A percentile compares a stretch with the other conserved stretches of the same genome.
phyloP scores from a whole-genome alignment of 2,113 vertebrate species.

The Poicephalus gulielmi region DNA sequence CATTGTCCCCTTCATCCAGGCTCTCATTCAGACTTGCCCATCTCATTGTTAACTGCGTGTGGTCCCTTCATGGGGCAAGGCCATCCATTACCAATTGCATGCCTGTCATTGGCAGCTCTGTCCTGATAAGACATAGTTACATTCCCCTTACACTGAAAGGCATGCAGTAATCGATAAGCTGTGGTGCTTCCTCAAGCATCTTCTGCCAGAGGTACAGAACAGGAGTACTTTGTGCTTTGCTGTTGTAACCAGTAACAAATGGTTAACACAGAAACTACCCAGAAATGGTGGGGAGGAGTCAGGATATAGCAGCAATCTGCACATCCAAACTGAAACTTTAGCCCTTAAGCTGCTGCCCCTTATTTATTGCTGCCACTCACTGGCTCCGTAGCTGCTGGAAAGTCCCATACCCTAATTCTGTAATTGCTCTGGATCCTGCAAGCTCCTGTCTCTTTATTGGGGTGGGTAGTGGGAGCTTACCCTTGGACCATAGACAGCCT shows the following conservation, averaged over 20 bases:
- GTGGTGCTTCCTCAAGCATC: accelerated
- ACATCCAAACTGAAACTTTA: background rate
- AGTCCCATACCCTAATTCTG: background rate
- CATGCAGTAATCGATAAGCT: background rate
- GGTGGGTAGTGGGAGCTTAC: background rate
- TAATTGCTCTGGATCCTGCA: background rate
- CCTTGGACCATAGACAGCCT: background rate
- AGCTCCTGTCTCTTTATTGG: background rate
- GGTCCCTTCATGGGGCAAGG: background rate
- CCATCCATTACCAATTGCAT: background rate
- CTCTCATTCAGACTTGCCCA: background rate
- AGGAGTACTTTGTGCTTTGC: background rate
- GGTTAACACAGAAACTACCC: background rate
- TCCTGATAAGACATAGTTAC: background rate
- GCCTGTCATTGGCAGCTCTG: background rate
- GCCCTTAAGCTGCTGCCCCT: background rate
- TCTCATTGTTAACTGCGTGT: background rate
- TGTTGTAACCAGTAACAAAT: background rate
- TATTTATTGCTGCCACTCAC: background rate
- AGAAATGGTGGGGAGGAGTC: background rate
- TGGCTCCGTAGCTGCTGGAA: background rate
- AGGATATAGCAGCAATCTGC: background rate
- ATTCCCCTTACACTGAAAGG: background rate
- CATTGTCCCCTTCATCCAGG: background rate
- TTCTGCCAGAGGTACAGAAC: background rate